Evolutionary conservation across 2,113 vertebrate species (phyloP).

Genomic region (Xiphophorus couchianus): DNA sequence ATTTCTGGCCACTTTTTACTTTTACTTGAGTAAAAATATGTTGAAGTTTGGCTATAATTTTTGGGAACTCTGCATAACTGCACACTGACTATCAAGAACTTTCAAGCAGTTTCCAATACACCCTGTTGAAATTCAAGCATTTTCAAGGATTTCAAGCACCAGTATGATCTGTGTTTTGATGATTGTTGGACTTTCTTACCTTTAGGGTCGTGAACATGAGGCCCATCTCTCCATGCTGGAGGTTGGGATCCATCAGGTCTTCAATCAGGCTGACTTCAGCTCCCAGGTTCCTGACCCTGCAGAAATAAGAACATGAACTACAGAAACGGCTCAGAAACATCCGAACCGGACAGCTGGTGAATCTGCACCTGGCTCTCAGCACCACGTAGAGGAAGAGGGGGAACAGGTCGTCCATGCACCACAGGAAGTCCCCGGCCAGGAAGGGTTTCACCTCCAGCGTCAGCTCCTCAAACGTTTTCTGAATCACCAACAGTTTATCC

Average conservation of each 20-base stretch:
- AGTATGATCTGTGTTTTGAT: too few relatives aligned
- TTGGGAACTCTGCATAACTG: too few relatives aligned
- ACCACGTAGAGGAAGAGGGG: constrained; percentile 98
- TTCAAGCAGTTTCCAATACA: too few relatives aligned
- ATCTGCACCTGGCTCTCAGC: constrained; percentile 89
- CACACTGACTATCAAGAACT: too few relatives aligned
- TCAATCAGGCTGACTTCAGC: constrained; percentile 95
- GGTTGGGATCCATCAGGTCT: constrained; percentile 94
- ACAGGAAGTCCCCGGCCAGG: constrained; percentile 87
- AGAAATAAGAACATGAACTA: not conserved
- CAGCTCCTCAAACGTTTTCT: constrained; percentile 95
- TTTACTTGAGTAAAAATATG: too few relatives aligned
- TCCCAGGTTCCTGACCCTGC: constrained; percentile 93
- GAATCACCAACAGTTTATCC: constrained; percentile 94
- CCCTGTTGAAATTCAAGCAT: too few relatives aligned
- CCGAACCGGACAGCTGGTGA: not conserved
- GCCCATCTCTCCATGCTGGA: constrained; percentile 94
- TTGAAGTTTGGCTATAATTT: too few relatives aligned
- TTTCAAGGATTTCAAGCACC: too few relatives aligned
- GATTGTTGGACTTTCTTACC: constrained; percentile 66
- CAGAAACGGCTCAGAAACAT: too few relatives aligned
- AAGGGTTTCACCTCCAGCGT: constrained; percentile 89
- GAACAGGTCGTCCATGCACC: constrained; percentile 98
- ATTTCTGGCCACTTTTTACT: too few relatives aligned
- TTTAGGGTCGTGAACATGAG: constrained; percentile 98